Conservation (phyloP, 1,140 invertebrate genomes). For the Plectrocnemia conspersa region DNA sequence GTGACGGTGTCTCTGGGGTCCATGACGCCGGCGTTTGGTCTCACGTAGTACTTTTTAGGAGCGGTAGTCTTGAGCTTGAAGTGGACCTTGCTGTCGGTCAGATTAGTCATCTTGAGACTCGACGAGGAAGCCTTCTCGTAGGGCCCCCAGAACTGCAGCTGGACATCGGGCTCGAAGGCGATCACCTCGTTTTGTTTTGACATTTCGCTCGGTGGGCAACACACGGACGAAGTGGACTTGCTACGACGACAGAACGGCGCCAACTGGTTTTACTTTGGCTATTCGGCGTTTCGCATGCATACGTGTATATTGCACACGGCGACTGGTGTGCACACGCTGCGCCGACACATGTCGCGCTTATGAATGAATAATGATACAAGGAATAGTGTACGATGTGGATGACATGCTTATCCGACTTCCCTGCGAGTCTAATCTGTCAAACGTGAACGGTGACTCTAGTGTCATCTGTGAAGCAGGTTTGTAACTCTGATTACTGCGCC, state of each 20-base stretch:
- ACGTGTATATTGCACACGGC: not conserved
- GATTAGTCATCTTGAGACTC: constrained; percentile 80
- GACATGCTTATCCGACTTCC: too few species aligned
- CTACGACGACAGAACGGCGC: too few species aligned
- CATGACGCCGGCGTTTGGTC: constrained; percentile 87
- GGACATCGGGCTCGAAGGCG: constrained; percentile 57
- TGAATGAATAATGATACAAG: too few species aligned
- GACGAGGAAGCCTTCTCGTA: constrained; percentile 65
- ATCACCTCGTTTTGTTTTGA: constrained; percentile 50
- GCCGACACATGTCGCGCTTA: too few species aligned
- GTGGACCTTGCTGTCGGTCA: constrained; percentile 70
- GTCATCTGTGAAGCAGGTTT: too few species aligned
- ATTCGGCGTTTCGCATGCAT: too few species aligned
- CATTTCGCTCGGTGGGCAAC: not conserved
- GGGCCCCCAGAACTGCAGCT: constrained; percentile 60
- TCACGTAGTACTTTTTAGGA: constrained; percentile 92
- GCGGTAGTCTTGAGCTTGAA: constrained; percentile 98
- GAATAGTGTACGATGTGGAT: too few species aligned
- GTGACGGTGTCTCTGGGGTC: constrained; percentile 61
- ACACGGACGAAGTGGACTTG: not conserved
- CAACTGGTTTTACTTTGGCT: too few species aligned
- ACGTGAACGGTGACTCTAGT: too few species aligned
- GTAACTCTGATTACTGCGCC: too few species aligned
- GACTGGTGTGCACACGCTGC: not conserved
- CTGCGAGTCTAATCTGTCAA: too few species aligned